Base-by-base conservation (phyloP, 1,140 invertebrate genomes). In the Antheraea pernyi region DNA sequence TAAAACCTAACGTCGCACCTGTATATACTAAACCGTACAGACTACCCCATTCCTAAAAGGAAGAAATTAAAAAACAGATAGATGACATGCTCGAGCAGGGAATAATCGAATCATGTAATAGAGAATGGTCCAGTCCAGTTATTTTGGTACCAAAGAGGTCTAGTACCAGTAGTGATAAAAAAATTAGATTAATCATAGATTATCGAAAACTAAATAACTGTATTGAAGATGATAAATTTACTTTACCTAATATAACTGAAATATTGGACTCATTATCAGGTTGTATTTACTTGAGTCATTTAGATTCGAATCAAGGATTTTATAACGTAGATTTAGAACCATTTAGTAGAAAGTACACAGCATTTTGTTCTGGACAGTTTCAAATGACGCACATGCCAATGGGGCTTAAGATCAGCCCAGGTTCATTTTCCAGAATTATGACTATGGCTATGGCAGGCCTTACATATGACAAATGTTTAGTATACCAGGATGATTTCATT, bases 61-160 rank as follows among this genome's bases (percentile, higher is more conserved):
- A 39, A 19, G 76, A 77, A 62, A 64, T 77, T 19, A 22, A 71
- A 19, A 69, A 46, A 46, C 76, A 77, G 64, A 65, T 75, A 18
- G 30, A 60, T 19, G 59, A 75, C 46, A 73, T 77, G 70, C 36
- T 77, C 9, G 11, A 66, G 8, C 48, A 77, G 19, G 71, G 48
- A 10, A 75, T 77, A 8, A 77, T 82, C 61, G 69, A 79, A 64
- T 67, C 73, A 59, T 70, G 71, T n/a, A 65, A 42, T 19, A 71
- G 68, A 4, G 61, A 58, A 16, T 69, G 68, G 68, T 69, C 62
- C 5, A 69, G 68, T 58, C 68, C 61, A n/a, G 13, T 69, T 16
- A 19, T 69, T 3, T 42, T 69, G 13, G 62, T 69, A 4, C 61
- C 68, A 0, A 69, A 69, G 19, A 69, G 53, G 36, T 37, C n/a